A percentile compares a stretch with the other conserved stretches of the same genome.
Evolutionary conservation across 2,797 vertebrate genomes (phyloP).

Genomic region (Crenuchus spilurus): DNA sequence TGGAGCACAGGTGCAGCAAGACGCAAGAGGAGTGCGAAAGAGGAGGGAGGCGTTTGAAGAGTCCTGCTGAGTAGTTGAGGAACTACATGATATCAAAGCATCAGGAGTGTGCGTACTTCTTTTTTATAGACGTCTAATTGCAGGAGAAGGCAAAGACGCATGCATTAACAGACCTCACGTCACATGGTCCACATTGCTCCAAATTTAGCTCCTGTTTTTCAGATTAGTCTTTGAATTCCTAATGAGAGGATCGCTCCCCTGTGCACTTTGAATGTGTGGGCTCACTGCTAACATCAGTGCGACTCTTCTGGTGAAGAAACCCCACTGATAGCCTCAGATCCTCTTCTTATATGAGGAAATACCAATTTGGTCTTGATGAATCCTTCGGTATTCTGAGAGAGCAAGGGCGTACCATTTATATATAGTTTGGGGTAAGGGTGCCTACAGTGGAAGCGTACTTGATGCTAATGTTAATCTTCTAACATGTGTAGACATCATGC

Average conservation of each 20-base stretch:
- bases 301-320: conserved; percentile 51
- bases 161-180: conserved; percentile 55
- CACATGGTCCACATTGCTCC: conserved; percentile 55
- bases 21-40: conserved; percentile 17
- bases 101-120: conserved; percentile 23
- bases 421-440: too few species aligned
- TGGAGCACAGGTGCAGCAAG: conserved; percentile 12
- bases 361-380: too few species aligned
- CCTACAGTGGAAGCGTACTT: too few species aligned
- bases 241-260: conserved; percentile 50
- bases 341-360: neutral
- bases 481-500: too few species aligned
- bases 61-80: conserved; percentile 60
- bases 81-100: conserved; percentile 65
- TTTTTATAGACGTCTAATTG: conserved; percentile 71
- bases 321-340: neutral
- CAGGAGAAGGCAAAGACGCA: conserved; percentile 64
- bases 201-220: conserved; percentile 67
- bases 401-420: too few species aligned
- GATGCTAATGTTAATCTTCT: too few species aligned
- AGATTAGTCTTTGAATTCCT: conserved; percentile 56
- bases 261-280: conserved; percentile 47
- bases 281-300: conserved; percentile 57
- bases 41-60: conserved; percentile 25
- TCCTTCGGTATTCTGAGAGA: too few species aligned